Conservation (phyloP, 2,888 invertebrate genomes). For the Clanis bilineata region DNA sequence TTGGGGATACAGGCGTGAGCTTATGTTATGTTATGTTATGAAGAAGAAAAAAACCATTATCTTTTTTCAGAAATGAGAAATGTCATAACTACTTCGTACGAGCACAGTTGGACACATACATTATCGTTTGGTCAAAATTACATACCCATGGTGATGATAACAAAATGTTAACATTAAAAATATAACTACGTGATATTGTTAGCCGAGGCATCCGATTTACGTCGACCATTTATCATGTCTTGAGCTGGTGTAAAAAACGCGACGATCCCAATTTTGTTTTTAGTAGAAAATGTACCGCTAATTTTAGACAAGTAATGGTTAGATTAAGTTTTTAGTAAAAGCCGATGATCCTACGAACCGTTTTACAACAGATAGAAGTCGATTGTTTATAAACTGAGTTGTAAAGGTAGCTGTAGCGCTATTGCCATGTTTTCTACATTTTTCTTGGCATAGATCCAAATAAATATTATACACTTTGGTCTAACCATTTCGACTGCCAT, state of each 20-base stretch:
- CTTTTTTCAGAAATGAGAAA: no score
- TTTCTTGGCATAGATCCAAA: neutral
- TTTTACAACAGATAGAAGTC: neutral
- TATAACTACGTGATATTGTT: slow-evolving; percentile 5
- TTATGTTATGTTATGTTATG: no score
- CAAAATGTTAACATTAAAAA: neutral
- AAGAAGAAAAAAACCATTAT: no score
- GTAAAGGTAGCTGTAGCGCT: neutral
- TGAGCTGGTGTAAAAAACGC: slow-evolving; percentile 8
- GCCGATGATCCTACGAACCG: neutral
- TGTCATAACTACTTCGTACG: no score
- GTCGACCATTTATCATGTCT: slow-evolving; percentile 11
- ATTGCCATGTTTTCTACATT: neutral
- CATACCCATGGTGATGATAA: neutral
- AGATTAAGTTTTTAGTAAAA: neutral
- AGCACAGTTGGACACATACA: no score
- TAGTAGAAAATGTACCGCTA: slow-evolving; percentile 6
- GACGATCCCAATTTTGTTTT: slow-evolving; percentile 9
- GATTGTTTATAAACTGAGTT: neutral
- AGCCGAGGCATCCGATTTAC: slow-evolving; percentile 11
- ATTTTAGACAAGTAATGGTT: slow-evolving; percentile 1
- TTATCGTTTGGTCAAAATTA: neutral
- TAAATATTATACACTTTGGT: no score
- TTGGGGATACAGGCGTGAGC: no score
- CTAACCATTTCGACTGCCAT: no score